phyloP scores from a whole-genome alignment of 1,140 invertebrate species.

The Drosophila azteca region DNA sequence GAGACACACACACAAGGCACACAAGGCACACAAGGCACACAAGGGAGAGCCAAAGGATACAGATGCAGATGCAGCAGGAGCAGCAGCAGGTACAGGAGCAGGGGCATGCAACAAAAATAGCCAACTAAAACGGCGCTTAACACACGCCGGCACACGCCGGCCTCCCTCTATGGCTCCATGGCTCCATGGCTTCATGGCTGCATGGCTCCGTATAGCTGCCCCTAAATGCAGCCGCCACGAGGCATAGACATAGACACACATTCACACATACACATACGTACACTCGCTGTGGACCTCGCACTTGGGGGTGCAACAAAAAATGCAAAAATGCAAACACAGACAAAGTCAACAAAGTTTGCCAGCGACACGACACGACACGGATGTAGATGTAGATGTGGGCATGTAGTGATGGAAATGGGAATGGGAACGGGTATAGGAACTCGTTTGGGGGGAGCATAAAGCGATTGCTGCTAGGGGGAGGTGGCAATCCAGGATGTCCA shows the following conservation, averaged over 20 bases:
- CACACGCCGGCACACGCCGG: slow-evolving; percentile 35
- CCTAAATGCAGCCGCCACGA: slow-evolving; percentile 11
- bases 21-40: neutral
- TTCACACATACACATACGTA: slow-evolving; percentile 9
- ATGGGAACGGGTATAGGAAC: no score
- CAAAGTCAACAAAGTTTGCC: slow-evolving; percentile 71
- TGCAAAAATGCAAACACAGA: slow-evolving; percentile 65
- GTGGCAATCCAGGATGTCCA: slow-evolving; percentile 25
- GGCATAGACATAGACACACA: slow-evolving; percentile 44
- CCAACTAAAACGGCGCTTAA: slow-evolving; percentile 73
- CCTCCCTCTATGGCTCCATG: neutral
- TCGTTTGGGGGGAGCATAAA: neutral
- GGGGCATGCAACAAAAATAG: slow-evolving; percentile 32
- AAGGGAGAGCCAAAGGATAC: slow-evolving; percentile 9
- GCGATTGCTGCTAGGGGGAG: neutral
- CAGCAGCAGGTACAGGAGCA: no score
- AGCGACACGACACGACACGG: slow-evolving; percentile 7
- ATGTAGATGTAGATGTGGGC: no score
- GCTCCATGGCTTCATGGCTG: neutral
- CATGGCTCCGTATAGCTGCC: neutral
- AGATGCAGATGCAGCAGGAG: neutral
- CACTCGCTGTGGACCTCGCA: slow-evolving; percentile 5
- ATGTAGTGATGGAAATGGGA: neutral
- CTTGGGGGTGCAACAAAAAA: slow-evolving; percentile 38
- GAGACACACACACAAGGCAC: neutral